These are phyloP conservation scores for Garrulus glandarius DNA, from an alignment of 2,797 vertebrate species.

Conservation along the genomic window DNA sequence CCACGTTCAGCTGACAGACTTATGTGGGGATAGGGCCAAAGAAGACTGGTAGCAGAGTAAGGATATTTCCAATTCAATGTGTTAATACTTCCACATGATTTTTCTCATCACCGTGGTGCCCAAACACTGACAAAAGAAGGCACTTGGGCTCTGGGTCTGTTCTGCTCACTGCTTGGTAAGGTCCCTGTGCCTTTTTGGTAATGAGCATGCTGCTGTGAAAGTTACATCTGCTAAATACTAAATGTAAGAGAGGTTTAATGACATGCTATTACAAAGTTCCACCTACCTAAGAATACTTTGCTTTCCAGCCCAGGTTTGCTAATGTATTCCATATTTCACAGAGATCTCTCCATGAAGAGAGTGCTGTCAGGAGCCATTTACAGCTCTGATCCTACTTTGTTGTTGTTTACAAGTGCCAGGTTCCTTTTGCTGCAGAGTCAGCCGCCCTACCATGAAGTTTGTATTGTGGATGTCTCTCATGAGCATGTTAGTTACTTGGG, in stretches of 20 bases:
- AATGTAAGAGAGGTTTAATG: constrained; percentile 34
- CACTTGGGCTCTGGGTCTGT: not conserved
- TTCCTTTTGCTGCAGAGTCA: not conserved
- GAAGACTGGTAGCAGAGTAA: not conserved
- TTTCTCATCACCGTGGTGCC: not conserved
- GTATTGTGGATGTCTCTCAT: not conserved
- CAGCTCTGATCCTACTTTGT: not conserved
- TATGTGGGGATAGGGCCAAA: not conserved
- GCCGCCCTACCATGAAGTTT: not conserved
- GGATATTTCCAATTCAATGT: not conserved
- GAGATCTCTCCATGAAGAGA: not conserved
- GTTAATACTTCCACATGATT: not conserved
- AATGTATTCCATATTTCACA: constrained; percentile 28
- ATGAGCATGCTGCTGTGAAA: not conserved
- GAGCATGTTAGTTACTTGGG: not conserved
- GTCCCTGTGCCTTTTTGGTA: not conserved
- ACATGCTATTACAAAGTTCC: constrained; percentile 34
- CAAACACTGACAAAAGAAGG: not conserved
- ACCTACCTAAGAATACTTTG: constrained; percentile 26
- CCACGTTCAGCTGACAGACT: not conserved
- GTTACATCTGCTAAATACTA: constrained; percentile 22
- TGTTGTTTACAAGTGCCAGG: not conserved
- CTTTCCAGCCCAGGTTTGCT: constrained; percentile 28
- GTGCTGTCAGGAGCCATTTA: constrained; percentile 23
- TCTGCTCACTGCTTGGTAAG: not conserved